Evolutionary conservation across 2,113 vertebrate species (phyloP).

Genomic region (Brachypteracias leptosomus): DNA sequence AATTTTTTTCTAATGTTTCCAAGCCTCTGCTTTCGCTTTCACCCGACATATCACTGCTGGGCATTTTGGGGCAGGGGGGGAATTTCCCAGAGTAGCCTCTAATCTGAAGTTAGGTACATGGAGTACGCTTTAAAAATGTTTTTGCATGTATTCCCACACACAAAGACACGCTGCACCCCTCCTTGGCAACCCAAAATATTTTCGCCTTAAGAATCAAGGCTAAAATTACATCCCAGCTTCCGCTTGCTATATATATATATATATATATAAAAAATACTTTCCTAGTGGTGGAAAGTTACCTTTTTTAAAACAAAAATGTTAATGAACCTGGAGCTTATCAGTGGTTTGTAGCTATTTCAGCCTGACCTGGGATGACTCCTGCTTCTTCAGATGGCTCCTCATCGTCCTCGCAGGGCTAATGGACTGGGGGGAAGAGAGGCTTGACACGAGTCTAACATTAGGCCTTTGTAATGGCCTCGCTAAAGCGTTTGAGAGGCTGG

Average conservation of each 20-base stretch:
- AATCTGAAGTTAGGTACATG: neutral
- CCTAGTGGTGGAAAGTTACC: neutral
- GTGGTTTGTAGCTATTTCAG: neutral
- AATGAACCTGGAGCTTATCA: neutral
- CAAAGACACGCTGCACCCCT: neutral
- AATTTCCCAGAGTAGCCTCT: neutral
- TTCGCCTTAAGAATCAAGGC: neutral
- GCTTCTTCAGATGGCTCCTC: neutral
- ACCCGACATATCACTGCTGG: neutral
- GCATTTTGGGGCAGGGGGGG: neutral
- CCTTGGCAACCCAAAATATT: neutral
- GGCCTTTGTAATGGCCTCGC: neutral
- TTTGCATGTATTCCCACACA: neutral
- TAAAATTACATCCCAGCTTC: neutral
- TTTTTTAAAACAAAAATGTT: neutral
- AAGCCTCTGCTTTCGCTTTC: neutral
- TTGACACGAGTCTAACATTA: neutral
- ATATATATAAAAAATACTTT: neutral
- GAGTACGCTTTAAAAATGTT: neutral
- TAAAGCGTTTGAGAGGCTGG: neutral
- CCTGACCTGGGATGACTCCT: slow-evolving; percentile 14
- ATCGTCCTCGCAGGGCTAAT: neutral
- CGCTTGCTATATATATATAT: neutral
- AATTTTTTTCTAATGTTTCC: neutral
- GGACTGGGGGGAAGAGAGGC: neutral